These are phyloP conservation scores for Megamerina dolium DNA, from an alignment of 2,888 invertebrate genomes.

Conservation along the genomic window DNA sequence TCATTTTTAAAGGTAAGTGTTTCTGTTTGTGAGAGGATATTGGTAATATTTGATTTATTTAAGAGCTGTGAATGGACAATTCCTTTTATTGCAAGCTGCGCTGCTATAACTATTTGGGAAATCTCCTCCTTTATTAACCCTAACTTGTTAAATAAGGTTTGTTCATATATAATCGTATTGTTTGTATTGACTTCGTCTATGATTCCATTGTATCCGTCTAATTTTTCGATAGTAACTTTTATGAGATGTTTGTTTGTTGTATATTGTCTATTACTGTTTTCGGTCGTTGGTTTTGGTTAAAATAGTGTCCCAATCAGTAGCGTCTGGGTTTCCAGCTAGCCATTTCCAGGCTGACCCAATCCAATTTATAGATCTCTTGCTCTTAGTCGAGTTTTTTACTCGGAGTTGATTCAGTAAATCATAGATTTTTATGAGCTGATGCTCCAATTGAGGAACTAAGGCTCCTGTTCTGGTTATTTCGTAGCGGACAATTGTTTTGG, in stretches of 20 bases:
- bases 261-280: background rate
- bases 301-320: background rate
- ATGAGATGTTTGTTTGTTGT: background rate
- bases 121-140: background rate
- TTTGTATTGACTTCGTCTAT: background rate
- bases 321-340: background rate
- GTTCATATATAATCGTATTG: background rate
- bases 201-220: background rate
- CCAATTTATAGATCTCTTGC: background rate
- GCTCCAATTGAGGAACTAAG: too few relatives aligned
- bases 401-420: too few relatives aligned
- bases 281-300: background rate
- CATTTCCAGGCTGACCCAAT: background rate
- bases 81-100: slow-evolving; percentile 1
- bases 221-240: background rate
- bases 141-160: background rate
- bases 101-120: background rate
- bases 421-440: too few relatives aligned
- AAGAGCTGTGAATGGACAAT: slow-evolving; percentile 3
- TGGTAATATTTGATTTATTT: slow-evolving; percentile 5
- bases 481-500: too few relatives aligned
- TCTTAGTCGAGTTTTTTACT: too few relatives aligned
- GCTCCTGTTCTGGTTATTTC: too few relatives aligned
- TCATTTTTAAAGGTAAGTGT: slow-evolving; percentile 21
- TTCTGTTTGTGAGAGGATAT: slow-evolving; percentile 19